Percentiles rank a stretch among this genome's conserved stretches.
Evolutionary conservation across 2,113 vertebrate species (phyloP).

Genomic region (Accipiter virgatus): DNA sequence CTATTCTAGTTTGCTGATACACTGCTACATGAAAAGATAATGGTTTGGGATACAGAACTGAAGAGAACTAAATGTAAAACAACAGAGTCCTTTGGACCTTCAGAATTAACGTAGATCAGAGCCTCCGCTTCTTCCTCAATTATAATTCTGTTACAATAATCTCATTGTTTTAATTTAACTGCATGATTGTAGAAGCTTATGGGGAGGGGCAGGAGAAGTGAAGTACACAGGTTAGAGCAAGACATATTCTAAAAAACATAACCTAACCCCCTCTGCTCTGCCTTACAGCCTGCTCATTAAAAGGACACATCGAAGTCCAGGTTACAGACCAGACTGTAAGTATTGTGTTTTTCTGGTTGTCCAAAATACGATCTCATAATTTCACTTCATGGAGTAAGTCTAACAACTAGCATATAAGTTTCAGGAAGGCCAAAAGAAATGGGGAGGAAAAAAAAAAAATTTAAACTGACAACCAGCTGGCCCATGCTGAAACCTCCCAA

Average conservation of each 20-base stretch:
- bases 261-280: neutral
- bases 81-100: neutral
- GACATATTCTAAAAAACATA: neutral
- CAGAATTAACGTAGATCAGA: neutral
- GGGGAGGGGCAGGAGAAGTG: neutral
- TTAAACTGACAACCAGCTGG: neutral
- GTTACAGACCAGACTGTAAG: conserved; percentile 82
- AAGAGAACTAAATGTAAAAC: neutral
- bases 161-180: neutral
- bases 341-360: neutral
- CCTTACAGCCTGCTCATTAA: conserved; percentile 80
- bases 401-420: neutral
- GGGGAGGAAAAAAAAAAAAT: neutral
- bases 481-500: neutral
- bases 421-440: neutral
- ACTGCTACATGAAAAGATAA: neutral
- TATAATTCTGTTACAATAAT: neutral
- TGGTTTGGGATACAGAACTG: neutral
- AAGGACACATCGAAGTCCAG: conserved; percentile 63
- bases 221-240: neutral
- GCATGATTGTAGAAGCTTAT: neutral
- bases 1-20: neutral
- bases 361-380: neutral
- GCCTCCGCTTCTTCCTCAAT: neutral
- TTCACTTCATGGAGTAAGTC: neutral